Percentiles rank a stretch among this genome's conserved stretches.
Evolutionary conservation across 1,140 invertebrate genomes (phyloP).

Genomic region (Drosophila seguyi): DNA sequence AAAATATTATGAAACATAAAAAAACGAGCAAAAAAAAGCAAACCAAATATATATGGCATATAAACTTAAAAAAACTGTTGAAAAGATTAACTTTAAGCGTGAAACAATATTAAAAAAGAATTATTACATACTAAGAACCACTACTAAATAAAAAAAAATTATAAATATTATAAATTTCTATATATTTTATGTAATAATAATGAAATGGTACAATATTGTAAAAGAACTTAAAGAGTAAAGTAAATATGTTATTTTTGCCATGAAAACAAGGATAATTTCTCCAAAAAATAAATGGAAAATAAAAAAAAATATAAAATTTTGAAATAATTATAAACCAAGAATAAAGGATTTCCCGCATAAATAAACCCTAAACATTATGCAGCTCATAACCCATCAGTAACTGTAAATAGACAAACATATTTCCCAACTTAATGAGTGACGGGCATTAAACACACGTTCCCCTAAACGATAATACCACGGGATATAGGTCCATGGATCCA

Average conservation of each 20-base stretch:
- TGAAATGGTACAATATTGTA: background rate
- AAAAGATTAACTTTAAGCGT: no score
- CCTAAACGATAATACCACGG: slow-evolving; percentile 11
- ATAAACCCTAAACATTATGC: slow-evolving; percentile 2
- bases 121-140: no score
- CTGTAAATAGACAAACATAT: slow-evolving; percentile 1
- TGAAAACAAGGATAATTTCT: background rate
- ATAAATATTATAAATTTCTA: background rate
- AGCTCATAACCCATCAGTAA: slow-evolving; percentile 9
- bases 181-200: no score
- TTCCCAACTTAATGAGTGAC: slow-evolving; percentile 18
- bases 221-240: background rate
- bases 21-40: no score
- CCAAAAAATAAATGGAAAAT: background rate
- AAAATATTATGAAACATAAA: no score
- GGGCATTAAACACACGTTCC: slow-evolving; percentile 19
- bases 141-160: no score
- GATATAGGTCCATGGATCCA: slow-evolving; percentile 8
- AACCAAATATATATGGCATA: no score
- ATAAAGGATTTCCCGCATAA: background rate
- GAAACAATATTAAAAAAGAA: no score
- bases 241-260: background rate
- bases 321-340: background rate
- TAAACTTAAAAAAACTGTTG: no score
- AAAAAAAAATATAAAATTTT: background rate